Percentiles rank a stretch among this genome's conserved stretches.
These are phyloP conservation scores for Chirona hameri DNA, from an alignment of 2,888 invertebrate genomes.

Conservation along the genomic window DNA sequence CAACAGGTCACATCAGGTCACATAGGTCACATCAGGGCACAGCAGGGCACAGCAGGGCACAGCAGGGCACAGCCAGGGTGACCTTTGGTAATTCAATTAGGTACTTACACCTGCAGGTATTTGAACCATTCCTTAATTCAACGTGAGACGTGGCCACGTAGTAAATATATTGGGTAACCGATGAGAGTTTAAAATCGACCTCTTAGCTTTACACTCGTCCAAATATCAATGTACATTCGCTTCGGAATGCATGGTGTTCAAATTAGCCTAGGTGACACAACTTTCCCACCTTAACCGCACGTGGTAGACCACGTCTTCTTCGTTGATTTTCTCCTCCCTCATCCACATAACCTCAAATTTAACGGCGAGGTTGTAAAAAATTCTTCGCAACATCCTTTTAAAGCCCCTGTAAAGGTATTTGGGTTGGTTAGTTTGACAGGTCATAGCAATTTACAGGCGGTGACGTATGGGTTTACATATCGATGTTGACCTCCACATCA, in stretches of 20 bases:
- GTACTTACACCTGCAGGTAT: no score
- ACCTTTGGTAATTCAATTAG: no score
- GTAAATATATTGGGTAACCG: no score
- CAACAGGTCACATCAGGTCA: no score
- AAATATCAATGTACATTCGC: background rate
- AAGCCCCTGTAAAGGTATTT: background rate
- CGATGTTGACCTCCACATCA: background rate
- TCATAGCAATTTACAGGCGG: background rate
- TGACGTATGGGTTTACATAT: background rate
- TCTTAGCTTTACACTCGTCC: no score
- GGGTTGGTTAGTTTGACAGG: no score
- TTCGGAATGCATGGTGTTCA: background rate
- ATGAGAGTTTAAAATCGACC: no score
- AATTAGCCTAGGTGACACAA: background rate
- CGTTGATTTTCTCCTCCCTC: conserved; percentile 13
- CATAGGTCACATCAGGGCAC: no score
- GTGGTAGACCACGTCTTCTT: background rate
- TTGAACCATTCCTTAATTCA: no score
- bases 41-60: no score
- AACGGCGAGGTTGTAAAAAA: conserved; percentile 30
- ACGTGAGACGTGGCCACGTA: no score
- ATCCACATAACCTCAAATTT: conserved; percentile 29
- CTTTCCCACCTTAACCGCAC: background rate
- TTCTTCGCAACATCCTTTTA: conserved; percentile 29
- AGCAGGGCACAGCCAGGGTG: no score